Evolutionary conservation across 2,888 invertebrate species (phyloP).

Genomic region (Heliconius ismenius): DNA sequence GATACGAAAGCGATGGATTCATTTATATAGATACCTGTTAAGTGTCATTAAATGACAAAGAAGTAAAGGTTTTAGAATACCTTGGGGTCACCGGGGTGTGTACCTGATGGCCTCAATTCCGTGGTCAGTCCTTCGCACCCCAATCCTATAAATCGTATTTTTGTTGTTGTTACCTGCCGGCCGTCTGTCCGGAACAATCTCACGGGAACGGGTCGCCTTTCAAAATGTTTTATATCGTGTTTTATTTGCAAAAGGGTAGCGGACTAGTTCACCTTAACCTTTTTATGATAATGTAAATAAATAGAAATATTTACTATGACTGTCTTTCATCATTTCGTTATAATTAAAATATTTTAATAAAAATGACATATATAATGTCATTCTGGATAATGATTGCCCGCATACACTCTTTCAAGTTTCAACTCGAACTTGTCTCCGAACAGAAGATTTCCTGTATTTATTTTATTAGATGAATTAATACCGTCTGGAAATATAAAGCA

Average conservation of each 20-base stretch:
- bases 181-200: conserved; percentile 64
- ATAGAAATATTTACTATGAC: neutral
- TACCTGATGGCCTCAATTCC: conserved; percentile 67
- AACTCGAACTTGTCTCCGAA: conserved; percentile 28
- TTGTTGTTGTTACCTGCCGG: conserved; percentile 64
- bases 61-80: conserved; percentile 52
- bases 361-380: neutral
- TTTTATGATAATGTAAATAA: conserved; percentile 2
- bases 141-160: conserved; percentile 61
- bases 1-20: neutral
- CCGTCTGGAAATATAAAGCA: conserved; percentile 46
- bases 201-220: conserved; percentile 64
- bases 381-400: conserved; percentile 27
- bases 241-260: conserved; percentile 46
- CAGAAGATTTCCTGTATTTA: conserved; percentile 36
- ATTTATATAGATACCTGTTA: conserved; percentile 16
- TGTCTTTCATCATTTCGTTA: neutral
- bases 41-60: conserved; percentile 3
- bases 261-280: conserved; percentile 43
- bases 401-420: conserved; percentile 31
- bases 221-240: conserved; percentile 34
- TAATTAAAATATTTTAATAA: neutral
- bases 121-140: conserved; percentile 63
- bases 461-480: conserved; percentile 46
- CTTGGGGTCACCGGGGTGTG: conserved; percentile 58